Evolutionary conservation across 1,140 invertebrate species (phyloP), one percentile per base, ranked within the genome.

Genomic region (Eulimnadia texana): DNA sequence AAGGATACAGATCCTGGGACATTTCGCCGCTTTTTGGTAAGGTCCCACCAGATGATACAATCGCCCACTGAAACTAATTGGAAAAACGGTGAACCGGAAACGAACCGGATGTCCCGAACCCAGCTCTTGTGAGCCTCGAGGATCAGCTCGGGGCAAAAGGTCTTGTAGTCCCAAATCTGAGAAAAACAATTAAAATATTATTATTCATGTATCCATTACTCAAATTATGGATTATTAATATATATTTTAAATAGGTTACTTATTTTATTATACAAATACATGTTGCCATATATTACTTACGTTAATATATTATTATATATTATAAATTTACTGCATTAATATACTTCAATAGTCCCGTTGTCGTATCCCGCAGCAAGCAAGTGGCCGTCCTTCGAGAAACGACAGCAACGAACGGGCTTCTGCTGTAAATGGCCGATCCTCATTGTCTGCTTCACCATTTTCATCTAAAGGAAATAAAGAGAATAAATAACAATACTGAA

Each of bases 61-160:
- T 61, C 60, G 33, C 60, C 60, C 27, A 61, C 24, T 3, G 60
- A 61, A 3, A 61, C 60, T 25, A 61, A 28, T 9, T 61, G 60
- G 22, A 61, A 61, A 42, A 33, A 54, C 6, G 60, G 52, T n/a
- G 60, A 20, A 25, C 33, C 33, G 9, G n/a, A 28, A n/a, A 50
- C 49, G 16, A 55, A 61, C 51, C 33, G 51, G 20, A 61, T 50
- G 23, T 61, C 60, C 27, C 60, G 60, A 55, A 61, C 51, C 60
- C 60, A 61, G 22, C 50, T 53, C 29, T 61, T 50, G 20, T 61
- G 60, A 9, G 25, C 25, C 9, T 52, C 25, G 19, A 61, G 51
- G 3, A 24, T 28, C 3, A 51, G 27, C 20, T 61, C 23, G 11
- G 53, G 23, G 2, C 28, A 19, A 28, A 29, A 23, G 20, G 28